Percentiles rank a stretch among this genome's conserved stretches.
Evolutionary conservation across 2,113 vertebrate species (phyloP).

Genomic region (Zosterops borbonicus): DNA sequence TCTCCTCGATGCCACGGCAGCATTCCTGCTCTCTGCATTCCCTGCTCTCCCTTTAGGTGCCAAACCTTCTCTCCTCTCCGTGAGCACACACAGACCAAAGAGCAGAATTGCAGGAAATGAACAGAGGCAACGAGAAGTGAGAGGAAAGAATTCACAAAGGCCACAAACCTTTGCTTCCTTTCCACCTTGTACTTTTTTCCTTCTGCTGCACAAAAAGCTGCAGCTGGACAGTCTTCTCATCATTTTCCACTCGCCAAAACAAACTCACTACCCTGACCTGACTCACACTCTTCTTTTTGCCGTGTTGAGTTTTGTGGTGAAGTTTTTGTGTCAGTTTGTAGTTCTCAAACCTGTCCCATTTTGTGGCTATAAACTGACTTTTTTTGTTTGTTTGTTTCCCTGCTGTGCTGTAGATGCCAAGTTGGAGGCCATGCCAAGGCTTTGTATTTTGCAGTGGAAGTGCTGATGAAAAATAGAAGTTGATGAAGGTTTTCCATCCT

Average conservation of each 20-base stretch:
- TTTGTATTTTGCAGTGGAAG: conserved; percentile 38
- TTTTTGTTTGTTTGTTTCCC: not conserved
- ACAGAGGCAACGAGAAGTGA: not conserved
- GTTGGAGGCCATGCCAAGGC: not conserved
- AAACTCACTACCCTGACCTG: not conserved
- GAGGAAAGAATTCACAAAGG: not conserved
- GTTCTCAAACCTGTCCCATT: not conserved
- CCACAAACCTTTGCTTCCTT: not conserved
- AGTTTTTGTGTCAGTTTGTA: not conserved
- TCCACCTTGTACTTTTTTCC: not conserved
- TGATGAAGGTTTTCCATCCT: conserved; percentile 5
- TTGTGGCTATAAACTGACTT: not conserved
- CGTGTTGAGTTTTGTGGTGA: not conserved
- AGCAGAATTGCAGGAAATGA: not conserved
- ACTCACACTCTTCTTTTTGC: not conserved
- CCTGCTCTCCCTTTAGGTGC: not conserved
- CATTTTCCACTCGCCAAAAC: not conserved
- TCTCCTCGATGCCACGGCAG: not conserved
- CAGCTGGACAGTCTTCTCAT: not conserved
- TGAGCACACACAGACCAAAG: not conserved
- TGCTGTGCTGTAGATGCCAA: not conserved
- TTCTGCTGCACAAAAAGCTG: not conserved
- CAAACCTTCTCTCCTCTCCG: not conserved
- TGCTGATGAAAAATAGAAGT: not conserved
- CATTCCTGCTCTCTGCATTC: not conserved